Evolutionary conservation across 2,888 invertebrate species (phyloP).

Genomic region (Tenthredo notha): DNA sequence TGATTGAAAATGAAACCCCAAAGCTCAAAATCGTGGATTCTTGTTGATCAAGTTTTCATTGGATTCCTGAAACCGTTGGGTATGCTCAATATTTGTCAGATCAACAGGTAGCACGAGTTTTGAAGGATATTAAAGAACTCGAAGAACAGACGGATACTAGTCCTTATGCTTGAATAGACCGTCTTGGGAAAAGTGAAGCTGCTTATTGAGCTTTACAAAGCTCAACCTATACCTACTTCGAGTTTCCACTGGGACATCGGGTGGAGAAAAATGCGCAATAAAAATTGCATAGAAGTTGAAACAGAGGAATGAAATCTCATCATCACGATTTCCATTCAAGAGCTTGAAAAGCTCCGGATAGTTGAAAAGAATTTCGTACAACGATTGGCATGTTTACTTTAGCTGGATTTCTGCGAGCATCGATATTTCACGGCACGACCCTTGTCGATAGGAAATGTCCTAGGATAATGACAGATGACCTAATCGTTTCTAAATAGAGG

Average conservation of each 20-base stretch:
- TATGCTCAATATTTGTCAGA: neutral
- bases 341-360: neutral
- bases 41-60: neutral
- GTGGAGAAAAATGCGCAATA: neutral
- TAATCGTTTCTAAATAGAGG: slow-evolving; percentile 16
- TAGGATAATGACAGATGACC: slow-evolving; percentile 23
- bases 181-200: neutral
- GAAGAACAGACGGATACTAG: neutral
- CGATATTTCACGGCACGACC: neutral
- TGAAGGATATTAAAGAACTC: neutral
- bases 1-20: neutral
- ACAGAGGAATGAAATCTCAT: neutral
- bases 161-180: neutral
- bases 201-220: neutral
- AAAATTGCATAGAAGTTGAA: neutral
- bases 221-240: neutral
- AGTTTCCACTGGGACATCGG: neutral
- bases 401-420: neutral
- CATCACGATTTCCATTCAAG: neutral
- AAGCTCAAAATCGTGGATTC: neutral
- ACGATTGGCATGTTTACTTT: neutral
- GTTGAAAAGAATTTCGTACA: neutral
- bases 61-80: neutral
- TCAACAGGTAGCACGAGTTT: neutral
- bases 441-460: slow-evolving; percentile 15